Percentiles rank a stretch among this genome's conserved stretches.
These are phyloP conservation scores for Dipodomys ordii DNA, from an alignment of 2,113 vertebrate genomes.

Conservation along the genomic window DNA sequence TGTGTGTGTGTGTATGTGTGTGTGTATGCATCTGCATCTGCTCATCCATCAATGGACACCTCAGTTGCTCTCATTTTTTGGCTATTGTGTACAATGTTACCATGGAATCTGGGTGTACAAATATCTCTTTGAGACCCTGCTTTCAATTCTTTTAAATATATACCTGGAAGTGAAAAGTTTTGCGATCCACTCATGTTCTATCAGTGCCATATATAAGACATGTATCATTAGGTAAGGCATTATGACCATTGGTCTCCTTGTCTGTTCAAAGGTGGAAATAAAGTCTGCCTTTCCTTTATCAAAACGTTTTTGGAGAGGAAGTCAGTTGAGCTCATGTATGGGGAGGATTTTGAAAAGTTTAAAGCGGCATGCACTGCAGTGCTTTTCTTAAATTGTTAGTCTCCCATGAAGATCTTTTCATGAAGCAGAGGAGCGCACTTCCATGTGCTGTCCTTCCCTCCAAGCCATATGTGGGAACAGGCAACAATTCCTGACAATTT, in stretches of 20 bases:
- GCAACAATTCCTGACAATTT: not conserved
- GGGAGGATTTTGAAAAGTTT: not conserved
- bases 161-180: not conserved
- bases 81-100: not conserved
- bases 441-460: not conserved
- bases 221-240: not conserved
- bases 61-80: not conserved
- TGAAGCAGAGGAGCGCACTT: not conserved
- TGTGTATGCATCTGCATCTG: not conserved
- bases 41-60: not conserved
- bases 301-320: not conserved
- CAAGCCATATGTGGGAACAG: not conserved
- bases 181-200: not conserved
- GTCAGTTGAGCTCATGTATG: not conserved
- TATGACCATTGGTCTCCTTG: not conserved
- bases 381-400: not conserved
- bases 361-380: not conserved
- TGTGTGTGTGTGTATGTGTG: too few relatives aligned
- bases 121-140: not conserved
- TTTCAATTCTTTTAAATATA: conserved; percentile 43
- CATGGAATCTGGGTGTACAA: not conserved
- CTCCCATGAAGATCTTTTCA: not conserved
- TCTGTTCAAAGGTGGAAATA: not conserved
- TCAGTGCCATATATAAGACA: not conserved
- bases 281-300: conserved; percentile 8